These are phyloP conservation scores for Podabrus alpinus DNA, from an alignment of 2,888 invertebrate species.

Conservation along the genomic window DNA sequence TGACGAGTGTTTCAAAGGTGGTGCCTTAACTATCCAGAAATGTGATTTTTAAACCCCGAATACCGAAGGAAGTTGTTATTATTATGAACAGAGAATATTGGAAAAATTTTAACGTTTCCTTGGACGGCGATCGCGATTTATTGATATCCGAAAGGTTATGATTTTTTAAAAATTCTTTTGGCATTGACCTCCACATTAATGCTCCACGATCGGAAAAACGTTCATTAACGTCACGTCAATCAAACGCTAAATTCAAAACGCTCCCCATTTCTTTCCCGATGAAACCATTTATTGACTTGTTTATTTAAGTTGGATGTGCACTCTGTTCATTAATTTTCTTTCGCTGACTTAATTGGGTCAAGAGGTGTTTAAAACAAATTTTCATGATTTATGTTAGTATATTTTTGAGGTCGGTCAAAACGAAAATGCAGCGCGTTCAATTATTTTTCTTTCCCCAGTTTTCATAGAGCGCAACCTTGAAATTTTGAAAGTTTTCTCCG, in stretches of 20 bases:
- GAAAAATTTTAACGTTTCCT: neutral
- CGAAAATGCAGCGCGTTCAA: no score
- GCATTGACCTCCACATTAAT: neutral
- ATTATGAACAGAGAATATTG: neutral
- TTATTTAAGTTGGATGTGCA: neutral
- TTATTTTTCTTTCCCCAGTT: no score
- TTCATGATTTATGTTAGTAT: neutral
- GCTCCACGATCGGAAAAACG: neutral
- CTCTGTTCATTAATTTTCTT: neutral
- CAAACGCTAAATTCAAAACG: neutral
- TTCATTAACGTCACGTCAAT: neutral
- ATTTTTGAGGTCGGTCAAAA: neutral
- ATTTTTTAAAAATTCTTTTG: neutral
- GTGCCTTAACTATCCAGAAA: neutral
- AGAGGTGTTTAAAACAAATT: neutral
- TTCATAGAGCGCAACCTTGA: no score
- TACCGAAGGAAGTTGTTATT: neutral
- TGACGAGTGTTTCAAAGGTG: neutral
- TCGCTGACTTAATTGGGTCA: neutral
- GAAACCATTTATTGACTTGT: neutral
- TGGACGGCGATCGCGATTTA: neutral
- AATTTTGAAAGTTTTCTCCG: no score
- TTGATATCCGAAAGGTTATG: neutral
- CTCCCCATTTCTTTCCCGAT: neutral
- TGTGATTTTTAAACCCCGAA: neutral